A percentile compares a stretch with the other conserved stretches of the same genome.
These are phyloP conservation scores for Bradypus variegatus DNA, from an alignment of 2,797 vertebrate genomes.

Conservation along the genomic window DNA sequence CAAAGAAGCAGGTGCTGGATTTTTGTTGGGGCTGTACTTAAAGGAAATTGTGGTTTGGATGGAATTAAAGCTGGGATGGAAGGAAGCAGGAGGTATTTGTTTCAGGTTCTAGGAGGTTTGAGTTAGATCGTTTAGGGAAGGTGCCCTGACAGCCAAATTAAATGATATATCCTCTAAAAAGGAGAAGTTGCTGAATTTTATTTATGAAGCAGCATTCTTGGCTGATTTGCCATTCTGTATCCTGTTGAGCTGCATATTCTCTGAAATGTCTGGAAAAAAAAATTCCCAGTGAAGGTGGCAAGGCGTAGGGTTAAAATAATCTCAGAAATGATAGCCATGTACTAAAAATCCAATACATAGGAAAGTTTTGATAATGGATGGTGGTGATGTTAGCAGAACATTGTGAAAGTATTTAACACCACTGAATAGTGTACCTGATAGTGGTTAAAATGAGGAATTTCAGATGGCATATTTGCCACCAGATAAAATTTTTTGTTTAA, in stretches of 20 bases:
- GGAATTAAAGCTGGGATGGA: background rate
- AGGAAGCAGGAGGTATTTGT: background rate
- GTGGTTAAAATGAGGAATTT: too few relatives aligned
- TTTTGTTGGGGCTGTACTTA: background rate
- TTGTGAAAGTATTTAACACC: too few relatives aligned
- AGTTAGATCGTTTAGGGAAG: background rate
- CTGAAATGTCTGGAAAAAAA: background rate
- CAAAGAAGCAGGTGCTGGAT: background rate
- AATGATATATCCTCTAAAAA: background rate
- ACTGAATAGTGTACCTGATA: too few relatives aligned
- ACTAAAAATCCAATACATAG: too few relatives aligned
- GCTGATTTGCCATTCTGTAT: background rate
- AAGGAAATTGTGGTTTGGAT: background rate
- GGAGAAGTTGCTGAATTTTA: background rate
- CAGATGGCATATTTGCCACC: too few relatives aligned
- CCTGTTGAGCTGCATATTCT: background rate
- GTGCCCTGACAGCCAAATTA: background rate
- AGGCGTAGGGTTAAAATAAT: background rate
- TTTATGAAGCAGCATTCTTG: background rate
- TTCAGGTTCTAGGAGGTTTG: background rate
- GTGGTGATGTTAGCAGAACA: too few relatives aligned
- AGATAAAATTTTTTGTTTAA: too few relatives aligned
- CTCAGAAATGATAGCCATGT: background rate
- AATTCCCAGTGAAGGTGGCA: background rate
- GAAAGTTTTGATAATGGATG: too few relatives aligned